Evolutionary conservation across 2,797 vertebrate genomes (phyloP), one percentile per base, ranked within the genome.

Genomic region (Pteropus rufus): DNA sequence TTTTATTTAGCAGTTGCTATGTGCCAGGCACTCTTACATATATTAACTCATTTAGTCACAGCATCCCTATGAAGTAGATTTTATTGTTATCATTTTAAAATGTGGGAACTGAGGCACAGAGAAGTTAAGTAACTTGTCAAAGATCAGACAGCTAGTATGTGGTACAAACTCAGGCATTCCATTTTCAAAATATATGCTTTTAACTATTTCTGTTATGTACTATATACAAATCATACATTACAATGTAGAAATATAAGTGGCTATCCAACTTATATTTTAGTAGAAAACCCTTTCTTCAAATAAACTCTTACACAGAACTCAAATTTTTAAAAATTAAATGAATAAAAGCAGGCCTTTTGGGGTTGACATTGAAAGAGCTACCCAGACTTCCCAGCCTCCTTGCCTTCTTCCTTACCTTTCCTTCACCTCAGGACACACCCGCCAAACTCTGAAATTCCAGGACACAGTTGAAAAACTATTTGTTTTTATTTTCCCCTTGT

Each of bases 261-360:
- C 36, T 86, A n/a, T 72, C 23, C 36, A 79, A 73, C 9, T 86
- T 86, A 58, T 41, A 95, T 77, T 94, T 94, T 91, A 73, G 31
- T 54, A 49, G 49, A 91, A 94, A 91, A 67, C 11, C 0, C 49
- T 95, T 94, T 96, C 62, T 90, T 76, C 65, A 73, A 79, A 76
- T 70, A 92, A 92, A 67, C 21, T 72, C 39, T 79, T 56, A 39
- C 21, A 70, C 62, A 75, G 49, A 80, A 36, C 15, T 12, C 67
- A 93, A 90, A 60, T 64, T 46, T 79, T 77, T 67, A 18, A 29
- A 21, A 80, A 80, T 91, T 83, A 91, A 82, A 70, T 62, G 7
- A 91, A 46, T 84, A 72, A 92, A 76, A 65, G 39, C 23, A 84
- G 58, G 12, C 34, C 11, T 88, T 91, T 94, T 7, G 46, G n/a